Conservation (phyloP, 1,140 invertebrate species). For the Eriosoma lanigerum region DNA sequence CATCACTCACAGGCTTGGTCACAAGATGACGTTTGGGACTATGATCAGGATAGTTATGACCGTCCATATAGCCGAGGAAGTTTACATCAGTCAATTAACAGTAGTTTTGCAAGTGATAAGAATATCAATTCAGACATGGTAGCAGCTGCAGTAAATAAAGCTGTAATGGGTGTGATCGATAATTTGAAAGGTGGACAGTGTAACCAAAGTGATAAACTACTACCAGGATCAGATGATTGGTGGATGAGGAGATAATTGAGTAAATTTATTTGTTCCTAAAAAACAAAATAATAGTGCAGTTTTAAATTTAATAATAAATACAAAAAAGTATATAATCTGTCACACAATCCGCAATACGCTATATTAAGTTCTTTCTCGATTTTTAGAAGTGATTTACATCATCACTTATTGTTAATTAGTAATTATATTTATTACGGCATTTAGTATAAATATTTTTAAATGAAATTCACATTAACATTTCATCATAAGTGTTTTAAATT, state of each 20-base stretch:
- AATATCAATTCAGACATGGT: constrained; percentile 51
- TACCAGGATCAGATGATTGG: constrained; percentile 49
- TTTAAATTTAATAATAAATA: too few species aligned
- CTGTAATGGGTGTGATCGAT: constrained; percentile 52
- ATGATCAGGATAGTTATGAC: constrained; percentile 30
- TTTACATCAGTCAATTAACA: neutral
- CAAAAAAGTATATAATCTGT: too few species aligned
- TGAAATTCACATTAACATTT: too few species aligned
- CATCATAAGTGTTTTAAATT: too few species aligned
- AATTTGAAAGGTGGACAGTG: constrained; percentile 50
- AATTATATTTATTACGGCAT: too few species aligned
- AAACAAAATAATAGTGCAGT: too few species aligned
- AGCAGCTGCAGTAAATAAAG: constrained; percentile 53
- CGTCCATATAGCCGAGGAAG: constrained; percentile 16
- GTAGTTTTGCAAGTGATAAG: constrained; percentile 22
- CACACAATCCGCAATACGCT: too few species aligned
- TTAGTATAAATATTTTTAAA: too few species aligned
- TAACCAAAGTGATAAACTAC: constrained; percentile 24
- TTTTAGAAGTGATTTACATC: too few species aligned
- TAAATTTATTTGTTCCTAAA: too few species aligned
- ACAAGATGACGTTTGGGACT: constrained; percentile 37
- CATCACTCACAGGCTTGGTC: constrained; percentile 4
- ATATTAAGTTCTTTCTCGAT: too few species aligned
- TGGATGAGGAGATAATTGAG: constrained; percentile 47
- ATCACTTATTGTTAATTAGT: too few species aligned